Base-by-base conservation (phyloP, 2,113 vertebrate genomes). In the Taxidea taxus region DNA sequence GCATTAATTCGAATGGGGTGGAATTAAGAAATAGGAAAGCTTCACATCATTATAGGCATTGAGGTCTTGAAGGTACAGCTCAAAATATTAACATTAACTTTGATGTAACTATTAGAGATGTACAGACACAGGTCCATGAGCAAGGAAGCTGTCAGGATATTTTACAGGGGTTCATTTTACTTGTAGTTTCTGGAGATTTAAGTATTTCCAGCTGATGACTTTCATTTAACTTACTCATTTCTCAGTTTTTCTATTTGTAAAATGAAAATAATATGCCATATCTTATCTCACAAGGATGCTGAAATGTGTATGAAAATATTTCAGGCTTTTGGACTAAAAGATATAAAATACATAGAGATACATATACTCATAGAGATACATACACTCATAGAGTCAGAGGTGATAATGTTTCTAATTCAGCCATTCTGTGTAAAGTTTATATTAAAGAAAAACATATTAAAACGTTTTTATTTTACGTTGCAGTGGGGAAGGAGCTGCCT, bases 401-500 rank as follows among this genome's bases (percentile, higher is more conserved):
- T 78, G n/a, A 5, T 37, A 44, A 4, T 58, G 37, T 74, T 60
- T 64, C 49, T 77, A 7, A 31, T 78, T 51, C 1, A 68, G 42
- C 42, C 34, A 39, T 42, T 70, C 5, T 72, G 0, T 42, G 4
- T 51, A 47, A 54, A 37, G 34, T 60, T 21, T 83, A 25, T 39
- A 20, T 34, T 56, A 21, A 47, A 34, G 44, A n/a, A 2, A 81
- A 64, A 42, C 20, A 1, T 0, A 4, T 1, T 47, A 1, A 34
- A 81, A 83, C 11, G 1, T 96, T 94, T 60, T 96, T 97, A 49
- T 97, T 91, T 97, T 98, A 10, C 86, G 68, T 98, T 98, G 60
- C 92, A 98, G 98, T 81, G 97, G 96, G 84, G 98, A 96, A 88
- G 97, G 98, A 94, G 98, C 98, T 91, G 5, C 60, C 37, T 98